Evolutionary conservation across 2,797 vertebrate genomes (phyloP), one percentile per base, ranked within the genome.

Genomic region (Brachyalestes nurse): DNA sequence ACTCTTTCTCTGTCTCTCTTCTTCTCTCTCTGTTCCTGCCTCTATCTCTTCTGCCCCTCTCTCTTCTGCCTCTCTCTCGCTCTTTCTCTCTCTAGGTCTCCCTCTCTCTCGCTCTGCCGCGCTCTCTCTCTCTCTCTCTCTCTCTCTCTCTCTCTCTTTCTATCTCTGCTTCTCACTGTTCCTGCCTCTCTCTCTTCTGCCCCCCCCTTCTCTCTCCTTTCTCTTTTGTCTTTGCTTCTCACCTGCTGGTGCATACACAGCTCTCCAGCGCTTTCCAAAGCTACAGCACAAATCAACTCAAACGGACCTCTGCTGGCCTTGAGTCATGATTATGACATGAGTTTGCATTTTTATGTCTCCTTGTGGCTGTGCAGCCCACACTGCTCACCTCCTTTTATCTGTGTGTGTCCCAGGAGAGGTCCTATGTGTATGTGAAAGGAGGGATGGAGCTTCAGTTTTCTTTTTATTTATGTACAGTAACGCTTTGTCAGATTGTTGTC

Each of bases 161-260:
- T n/a, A n/a, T n/a, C n/a, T n/a, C n/a, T n/a, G n/a, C n/a, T n/a
- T n/a, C n/a, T n/a, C n/a, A n/a, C n/a, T n/a, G n/a, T n/a, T 81
- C 72, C 84, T 78, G 86, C 78, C 81, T 19, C 51, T 86, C 84
- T 61, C 60, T 6, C 42, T n/a, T n/a, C n/a, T n/a, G n/a, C n/a
- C n/a, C n/a, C n/a, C n/a, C n/a, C n/a, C n/a, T n/a, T n/a, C n/a
- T n/a, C n/a, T n/a, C n/a, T n/a, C 9, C 49, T 53, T 14, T 53
- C 49, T 14, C 49, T 53, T 5, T n/a, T 61, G 14, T 61, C 13
- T 61, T 28, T 61, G 58, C 60, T 61, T 61, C 23, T 61, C 60
- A 80, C 64, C 60, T 72, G 65, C 64, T 69, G 76, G 9, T 17
- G 17, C 51, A 77, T 74, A 23, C 42, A 66, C 13, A 40, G 51